phyloP scores from a whole-genome alignment of 1,140 invertebrate species.

The Dendroctonus valens region DNA sequence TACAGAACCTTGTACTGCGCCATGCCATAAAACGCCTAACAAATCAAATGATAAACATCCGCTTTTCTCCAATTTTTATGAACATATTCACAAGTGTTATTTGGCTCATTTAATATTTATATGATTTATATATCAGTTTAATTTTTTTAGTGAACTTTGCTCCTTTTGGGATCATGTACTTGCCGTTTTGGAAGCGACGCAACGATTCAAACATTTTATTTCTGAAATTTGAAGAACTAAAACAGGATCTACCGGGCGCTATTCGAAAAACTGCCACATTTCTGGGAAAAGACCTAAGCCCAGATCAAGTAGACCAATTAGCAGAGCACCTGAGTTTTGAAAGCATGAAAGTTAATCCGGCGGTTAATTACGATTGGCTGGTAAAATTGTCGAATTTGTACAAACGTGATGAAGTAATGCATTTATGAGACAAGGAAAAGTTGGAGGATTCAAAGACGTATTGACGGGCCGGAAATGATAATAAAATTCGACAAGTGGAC shows the following conservation, averaged over 20 bases:
- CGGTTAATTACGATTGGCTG: constrained; percentile 64
- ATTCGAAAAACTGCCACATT: constrained; percentile 61
- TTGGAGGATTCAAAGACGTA: constrained; percentile 64
- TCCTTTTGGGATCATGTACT: constrained; percentile 61
- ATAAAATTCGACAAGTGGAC: constrained; percentile 60
- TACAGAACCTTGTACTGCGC: no score
- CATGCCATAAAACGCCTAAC: no score
- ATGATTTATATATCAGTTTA: no score
- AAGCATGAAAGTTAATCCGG: constrained; percentile 64
- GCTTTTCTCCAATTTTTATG: no score
- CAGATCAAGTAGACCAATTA: constrained; percentile 55
- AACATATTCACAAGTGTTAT: no score
- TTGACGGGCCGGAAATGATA: constrained; percentile 58
- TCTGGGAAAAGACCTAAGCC: constrained; percentile 54
- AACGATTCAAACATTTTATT: constrained; percentile 60
- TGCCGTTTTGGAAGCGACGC: constrained; percentile 59
- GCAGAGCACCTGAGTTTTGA: constrained; percentile 64
- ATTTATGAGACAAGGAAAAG: constrained; percentile 63
- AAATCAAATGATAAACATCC: no score
- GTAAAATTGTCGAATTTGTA: constrained; percentile 51
- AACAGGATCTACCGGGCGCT: constrained; percentile 58
- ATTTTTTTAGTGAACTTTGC: constrained; percentile 53
- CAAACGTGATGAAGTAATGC: constrained; percentile 52
- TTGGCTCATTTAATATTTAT: no score
- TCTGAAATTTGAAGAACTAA: constrained; percentile 67